These are phyloP conservation scores for Pandion haliaetus DNA, from an alignment of 2,113 vertebrate species.

Conservation along the genomic window DNA sequence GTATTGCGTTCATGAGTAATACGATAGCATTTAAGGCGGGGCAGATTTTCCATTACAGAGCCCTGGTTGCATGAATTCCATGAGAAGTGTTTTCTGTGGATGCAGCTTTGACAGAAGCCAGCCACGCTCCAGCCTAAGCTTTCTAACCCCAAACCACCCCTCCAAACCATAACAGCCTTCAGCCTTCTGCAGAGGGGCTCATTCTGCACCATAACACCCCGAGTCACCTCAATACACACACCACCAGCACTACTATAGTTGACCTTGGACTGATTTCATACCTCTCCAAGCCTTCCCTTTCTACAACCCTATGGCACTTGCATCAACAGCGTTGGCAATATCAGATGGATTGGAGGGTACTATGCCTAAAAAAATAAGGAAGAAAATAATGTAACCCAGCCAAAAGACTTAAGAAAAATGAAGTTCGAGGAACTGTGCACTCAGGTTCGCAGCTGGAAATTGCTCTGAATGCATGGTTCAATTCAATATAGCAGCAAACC, in stretches of 20 bases:
- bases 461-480: not conserved
- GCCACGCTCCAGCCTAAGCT: not conserved
- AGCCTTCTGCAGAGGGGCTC: not conserved
- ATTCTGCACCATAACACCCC: not conserved
- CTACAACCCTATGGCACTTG: accelerated
- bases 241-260: not conserved
- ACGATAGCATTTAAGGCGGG: constrained; percentile 60
- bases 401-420: not conserved
- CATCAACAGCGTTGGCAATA: accelerated
- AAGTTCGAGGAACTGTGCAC: accelerated
- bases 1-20: constrained; percentile 63
- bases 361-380: not conserved
- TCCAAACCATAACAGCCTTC: not conserved
- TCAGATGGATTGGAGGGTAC: not conserved
- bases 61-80: constrained; percentile 23
- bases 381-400: not conserved
- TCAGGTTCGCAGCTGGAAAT: not conserved
- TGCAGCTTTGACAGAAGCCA: constrained; percentile 4
- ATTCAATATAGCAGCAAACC: not conserved
- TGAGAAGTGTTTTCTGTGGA: constrained; percentile 40
- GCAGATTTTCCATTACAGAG: constrained; percentile 57
- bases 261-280: not conserved
- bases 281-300: not conserved
- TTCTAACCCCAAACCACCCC: not conserved
- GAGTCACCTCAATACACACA: accelerated